Evolutionary conservation across 1,140 invertebrate genomes (phyloP).

Genomic region (Ostrea edulis): DNA sequence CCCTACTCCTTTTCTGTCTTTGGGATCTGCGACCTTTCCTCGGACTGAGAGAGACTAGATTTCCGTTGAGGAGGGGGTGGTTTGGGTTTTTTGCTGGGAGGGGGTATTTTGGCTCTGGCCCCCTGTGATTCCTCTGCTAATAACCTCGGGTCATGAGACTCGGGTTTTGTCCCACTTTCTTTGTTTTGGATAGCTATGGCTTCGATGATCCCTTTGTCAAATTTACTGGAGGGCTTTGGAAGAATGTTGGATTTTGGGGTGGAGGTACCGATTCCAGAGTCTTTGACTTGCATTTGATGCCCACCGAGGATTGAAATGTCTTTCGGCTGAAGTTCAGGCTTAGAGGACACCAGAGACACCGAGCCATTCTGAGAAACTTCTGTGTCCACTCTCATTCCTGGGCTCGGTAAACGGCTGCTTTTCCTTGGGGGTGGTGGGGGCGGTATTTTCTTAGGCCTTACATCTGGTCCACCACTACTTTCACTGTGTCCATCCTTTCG

Average conservation of each 20-base stretch:
- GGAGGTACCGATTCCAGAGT: conserved; percentile 49
- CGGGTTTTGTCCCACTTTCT: conserved; percentile 45
- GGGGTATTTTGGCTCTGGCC: conserved; percentile 45
- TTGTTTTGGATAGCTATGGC: conserved; percentile 15
- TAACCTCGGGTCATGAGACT: conserved; percentile 48
- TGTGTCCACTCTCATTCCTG: conserved; percentile 47
- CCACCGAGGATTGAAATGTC: conserved; percentile 57
- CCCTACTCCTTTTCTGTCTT: not conserved
- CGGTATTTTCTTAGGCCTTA: conserved; percentile 62
- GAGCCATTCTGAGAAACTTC: conserved; percentile 54
- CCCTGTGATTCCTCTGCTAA: conserved; percentile 58
- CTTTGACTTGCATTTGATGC: conserved; percentile 48
- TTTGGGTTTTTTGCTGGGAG: conserved; percentile 44
- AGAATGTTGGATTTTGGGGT: conserved; percentile 52
- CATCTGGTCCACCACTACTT: conserved; percentile 41
- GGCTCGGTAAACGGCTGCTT: conserved; percentile 59
- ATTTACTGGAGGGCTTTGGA: conserved; percentile 53
- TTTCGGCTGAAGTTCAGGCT: conserved; percentile 24
- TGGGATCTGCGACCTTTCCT: conserved; percentile 15
- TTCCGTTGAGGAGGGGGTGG: conserved; percentile 58
- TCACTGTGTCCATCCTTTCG: conserved; percentile 1
- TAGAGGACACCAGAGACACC: conserved; percentile 26
- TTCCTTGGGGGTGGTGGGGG: conserved; percentile 65
- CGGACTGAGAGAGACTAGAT: conserved; percentile 55
- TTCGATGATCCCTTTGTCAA: conserved; percentile 45